These are phyloP conservation scores for Zaprionus camerounensis DNA, from an alignment of 1,140 invertebrate species.

Conservation along the genomic window DNA sequence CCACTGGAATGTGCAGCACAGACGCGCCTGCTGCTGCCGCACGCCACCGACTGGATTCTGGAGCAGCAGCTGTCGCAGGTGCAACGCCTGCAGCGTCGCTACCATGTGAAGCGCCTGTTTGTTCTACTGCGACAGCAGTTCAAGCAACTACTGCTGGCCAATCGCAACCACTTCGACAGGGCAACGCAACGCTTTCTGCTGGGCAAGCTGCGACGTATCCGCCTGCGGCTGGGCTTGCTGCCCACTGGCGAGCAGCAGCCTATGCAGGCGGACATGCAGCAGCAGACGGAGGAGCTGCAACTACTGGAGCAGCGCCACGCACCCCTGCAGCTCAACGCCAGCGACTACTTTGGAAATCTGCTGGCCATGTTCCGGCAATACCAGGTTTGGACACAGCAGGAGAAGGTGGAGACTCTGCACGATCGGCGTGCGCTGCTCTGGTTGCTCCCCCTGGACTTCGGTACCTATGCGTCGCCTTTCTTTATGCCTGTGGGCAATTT, in stretches of 20 bases:
- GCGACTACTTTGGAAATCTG: constrained; percentile 56
- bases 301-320: constrained; percentile 33
- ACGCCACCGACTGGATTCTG: constrained; percentile 54
- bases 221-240: constrained; percentile 46
- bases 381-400: not conserved
- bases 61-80: constrained; percentile 19
- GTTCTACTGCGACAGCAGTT: constrained; percentile 43
- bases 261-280: not conserved
- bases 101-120: constrained; percentile 39
- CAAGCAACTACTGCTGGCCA: constrained; percentile 18
- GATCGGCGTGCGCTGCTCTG: not conserved
- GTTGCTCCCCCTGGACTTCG: constrained; percentile 22
- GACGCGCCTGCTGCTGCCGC: constrained; percentile 42
- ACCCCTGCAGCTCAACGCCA: constrained; percentile 9
- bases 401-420: not conserved
- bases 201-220: constrained; percentile 46
- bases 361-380: constrained; percentile 11
- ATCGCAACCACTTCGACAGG: constrained; percentile 37
- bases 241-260: not conserved
- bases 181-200: constrained; percentile 19
- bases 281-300: not conserved
- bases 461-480: constrained; percentile 51
- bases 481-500: constrained; percentile 33
- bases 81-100: not conserved
- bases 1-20: constrained; percentile 46